Conservation (phyloP, 2,888 invertebrate species). For the Dioctria rufipes region DNA sequence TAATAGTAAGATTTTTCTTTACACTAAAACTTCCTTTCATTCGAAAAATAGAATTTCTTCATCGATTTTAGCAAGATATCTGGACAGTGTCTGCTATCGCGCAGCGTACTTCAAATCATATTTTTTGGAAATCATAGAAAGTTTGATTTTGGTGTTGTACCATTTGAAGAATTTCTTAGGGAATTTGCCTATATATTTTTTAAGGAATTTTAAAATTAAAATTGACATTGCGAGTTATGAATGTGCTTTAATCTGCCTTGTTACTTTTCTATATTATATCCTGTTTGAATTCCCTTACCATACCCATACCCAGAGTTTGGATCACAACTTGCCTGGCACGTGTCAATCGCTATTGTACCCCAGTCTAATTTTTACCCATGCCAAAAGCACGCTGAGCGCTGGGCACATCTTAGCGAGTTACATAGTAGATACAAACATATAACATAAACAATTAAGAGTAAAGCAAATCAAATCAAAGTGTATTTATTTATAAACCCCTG, state of each 20-base stretch:
- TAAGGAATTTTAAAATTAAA: constrained; percentile 8
- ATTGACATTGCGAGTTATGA: neutral
- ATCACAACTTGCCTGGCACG: constrained; percentile 85
- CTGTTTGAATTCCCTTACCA: constrained; percentile 88
- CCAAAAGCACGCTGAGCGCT: too few species aligned
- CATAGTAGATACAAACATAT: too few species aligned
- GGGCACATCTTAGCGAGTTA: too few species aligned
- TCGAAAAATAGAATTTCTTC: too few species aligned
- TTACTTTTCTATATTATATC: constrained; percentile 73
- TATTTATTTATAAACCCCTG: too few species aligned
- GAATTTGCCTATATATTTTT: constrained; percentile 75
- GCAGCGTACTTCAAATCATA: constrained; percentile 89
- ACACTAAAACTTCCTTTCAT: too few species aligned
- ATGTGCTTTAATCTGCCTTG: too few species aligned
- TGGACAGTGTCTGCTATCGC: constrained; percentile 92
- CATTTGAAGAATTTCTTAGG: constrained; percentile 84
- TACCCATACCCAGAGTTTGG: constrained; percentile 79
- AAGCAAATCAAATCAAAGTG: too few species aligned
- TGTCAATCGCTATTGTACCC: constrained; percentile 90
- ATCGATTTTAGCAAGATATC: too few species aligned
- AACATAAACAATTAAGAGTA: too few species aligned
- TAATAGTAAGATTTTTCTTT: too few species aligned
- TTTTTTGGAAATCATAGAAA: constrained; percentile 74
- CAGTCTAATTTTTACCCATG: constrained; percentile 81
- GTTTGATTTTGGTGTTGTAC: constrained; percentile 70